Percentiles rank a stretch among this genome's conserved stretches.
phyloP scores from a whole-genome alignment of 2,113 vertebrate species.

The Scortum barcoo region DNA sequence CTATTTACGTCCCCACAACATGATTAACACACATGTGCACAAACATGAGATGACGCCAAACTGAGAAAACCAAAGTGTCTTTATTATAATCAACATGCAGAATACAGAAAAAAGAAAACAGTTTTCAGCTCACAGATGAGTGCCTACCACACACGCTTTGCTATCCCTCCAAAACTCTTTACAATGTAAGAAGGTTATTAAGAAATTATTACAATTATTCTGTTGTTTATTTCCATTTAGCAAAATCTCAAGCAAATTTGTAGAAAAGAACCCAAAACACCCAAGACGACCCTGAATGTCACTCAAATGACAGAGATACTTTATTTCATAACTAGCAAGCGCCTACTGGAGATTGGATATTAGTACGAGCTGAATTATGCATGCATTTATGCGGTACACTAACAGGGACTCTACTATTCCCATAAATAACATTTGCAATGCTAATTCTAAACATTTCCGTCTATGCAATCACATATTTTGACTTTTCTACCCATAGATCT shows the following conservation, averaged over 20 bases:
- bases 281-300: conserved; percentile 68
- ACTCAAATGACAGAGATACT: conserved; percentile 82
- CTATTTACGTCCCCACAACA: not conserved
- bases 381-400: conserved; percentile 77
- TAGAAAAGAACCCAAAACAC: conserved; percentile 92
- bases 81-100: conserved; percentile 83
- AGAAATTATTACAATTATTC: conserved; percentile 92
- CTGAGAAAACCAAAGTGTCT: conserved; percentile 75
- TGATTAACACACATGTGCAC: not conserved
- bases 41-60: conserved; percentile 32
- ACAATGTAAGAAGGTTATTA: conserved; percentile 88
- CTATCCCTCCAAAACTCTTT: conserved; percentile 90
- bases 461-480: conserved; percentile 49
- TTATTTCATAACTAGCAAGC: conserved; percentile 83
- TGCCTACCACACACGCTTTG: conserved; percentile 76
- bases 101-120: conserved; percentile 79
- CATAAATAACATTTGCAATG: conserved; percentile 82
- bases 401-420: conserved; percentile 57
- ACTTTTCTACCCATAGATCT: conserved; percentile 39
- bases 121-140: conserved; percentile 86
- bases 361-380: conserved; percentile 70
- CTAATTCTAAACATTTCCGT: conserved; percentile 72
- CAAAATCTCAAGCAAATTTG: conserved; percentile 96
- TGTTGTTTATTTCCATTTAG: conserved; percentile 86
- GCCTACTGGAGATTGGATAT: conserved; percentile 66